Conservation (phyloP, 2,113 vertebrate genomes). For the Brevimyrus niger region DNA sequence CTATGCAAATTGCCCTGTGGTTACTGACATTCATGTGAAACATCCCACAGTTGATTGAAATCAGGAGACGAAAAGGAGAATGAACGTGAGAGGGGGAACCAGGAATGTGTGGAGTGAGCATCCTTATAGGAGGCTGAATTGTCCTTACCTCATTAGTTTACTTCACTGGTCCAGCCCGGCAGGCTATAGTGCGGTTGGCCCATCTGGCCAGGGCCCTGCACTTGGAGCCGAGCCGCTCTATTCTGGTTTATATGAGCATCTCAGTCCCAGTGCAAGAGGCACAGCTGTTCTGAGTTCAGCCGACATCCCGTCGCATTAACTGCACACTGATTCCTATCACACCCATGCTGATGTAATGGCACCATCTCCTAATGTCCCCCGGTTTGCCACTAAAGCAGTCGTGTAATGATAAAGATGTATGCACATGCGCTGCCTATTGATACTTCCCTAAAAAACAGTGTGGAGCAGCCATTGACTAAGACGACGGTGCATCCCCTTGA, state of each 20-base stretch:
- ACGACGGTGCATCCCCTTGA: neutral
- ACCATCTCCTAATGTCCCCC: neutral
- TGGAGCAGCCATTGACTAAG: neutral
- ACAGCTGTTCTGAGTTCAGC: neutral
- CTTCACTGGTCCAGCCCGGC: neutral
- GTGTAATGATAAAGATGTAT: neutral
- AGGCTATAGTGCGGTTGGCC: neutral
- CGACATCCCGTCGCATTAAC: neutral
- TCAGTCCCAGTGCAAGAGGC: neutral
- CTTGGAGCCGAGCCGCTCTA: neutral
- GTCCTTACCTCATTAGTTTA: conserved; percentile 21
- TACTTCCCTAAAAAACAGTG: neutral
- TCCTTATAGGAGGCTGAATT: neutral
- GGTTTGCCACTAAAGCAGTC: neutral
- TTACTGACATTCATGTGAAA: conserved; percentile 7
- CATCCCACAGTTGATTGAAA: conserved; percentile 14
- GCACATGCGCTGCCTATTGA: neutral
- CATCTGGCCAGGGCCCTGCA: neutral
- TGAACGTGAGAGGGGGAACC: conserved; percentile 27
- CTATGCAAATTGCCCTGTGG: conserved; percentile 13
- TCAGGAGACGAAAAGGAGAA: neutral
- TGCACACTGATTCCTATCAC: neutral
- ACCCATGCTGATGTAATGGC: neutral
- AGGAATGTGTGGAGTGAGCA: conserved; percentile 30
- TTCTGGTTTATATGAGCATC: neutral